Base-by-base conservation (phyloP, 2,888 invertebrate species). In the Caenorhabditis sinica region DNA sequence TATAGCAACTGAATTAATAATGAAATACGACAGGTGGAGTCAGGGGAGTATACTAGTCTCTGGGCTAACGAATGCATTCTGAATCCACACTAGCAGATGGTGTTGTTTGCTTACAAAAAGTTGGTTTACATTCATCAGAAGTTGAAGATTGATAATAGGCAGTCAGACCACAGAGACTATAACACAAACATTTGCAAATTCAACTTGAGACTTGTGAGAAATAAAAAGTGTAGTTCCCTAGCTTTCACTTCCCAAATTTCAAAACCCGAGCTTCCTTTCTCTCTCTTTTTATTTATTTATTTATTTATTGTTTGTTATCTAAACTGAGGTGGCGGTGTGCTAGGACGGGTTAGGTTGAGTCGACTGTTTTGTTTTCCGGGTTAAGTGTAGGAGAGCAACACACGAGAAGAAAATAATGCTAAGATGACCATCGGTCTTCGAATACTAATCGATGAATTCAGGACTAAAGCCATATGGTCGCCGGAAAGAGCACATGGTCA, bases 241-340 rank as follows among this genome's bases (percentile, higher is more conserved):
- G 1, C n/a, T n/a, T n/a, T 30, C 20, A 23, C 45, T 56, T 40
- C 20, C 40, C 11, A 23, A 68, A 69, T 69, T 76, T 76, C 25
- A 61, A 69, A 76, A 76, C 40, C 45, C 25, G 66, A 58, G 68
- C 23, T 65, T 63, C 51, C 20, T 58, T 17, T 36, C 33, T 25
- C 58, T 75, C 45, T 23, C 60, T 69, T 25, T 61, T 77, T 69
- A 30, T 61, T 77, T 69, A 30, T 68, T 76, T 76, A 66, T 76
- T 76, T 76, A 49, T 68, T 40, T 56, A 33, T 58, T 56, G 40
- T 58, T 56, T 61, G 61, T 36, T 69, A 56, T 69, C 40, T 69
- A 30, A 65, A 30, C 40, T 13, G 13, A 23, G 40, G 40, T 40
- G 43, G 28, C 45, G 56, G 56, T 28, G 69, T 69, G 40, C 69